Conservation (phyloP, 2,797 vertebrate species). For the Synaphobranchus kaupii region DNA sequence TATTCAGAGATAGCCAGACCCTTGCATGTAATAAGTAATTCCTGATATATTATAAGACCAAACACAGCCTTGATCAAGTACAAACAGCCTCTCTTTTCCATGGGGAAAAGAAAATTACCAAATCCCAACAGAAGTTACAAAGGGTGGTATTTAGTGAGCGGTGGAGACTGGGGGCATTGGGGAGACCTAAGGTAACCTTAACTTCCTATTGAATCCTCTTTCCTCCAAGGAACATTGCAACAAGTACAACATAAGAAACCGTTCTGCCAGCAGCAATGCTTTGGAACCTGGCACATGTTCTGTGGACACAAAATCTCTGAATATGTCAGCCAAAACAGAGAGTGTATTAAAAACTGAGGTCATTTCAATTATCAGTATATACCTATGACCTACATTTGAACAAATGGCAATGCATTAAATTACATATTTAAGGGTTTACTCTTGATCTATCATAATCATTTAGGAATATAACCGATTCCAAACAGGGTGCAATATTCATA, state of each 20-base stretch:
- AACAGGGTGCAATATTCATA: background rate
- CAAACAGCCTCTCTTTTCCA: slow-evolving; percentile 46
- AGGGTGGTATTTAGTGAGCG: slow-evolving; percentile 48
- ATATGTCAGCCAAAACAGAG: slow-evolving; percentile 28
- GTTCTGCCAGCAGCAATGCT: slow-evolving; percentile 45
- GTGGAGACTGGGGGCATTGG: slow-evolving; percentile 31
- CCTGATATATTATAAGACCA: slow-evolving; percentile 42
- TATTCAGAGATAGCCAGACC: slow-evolving; percentile 16
- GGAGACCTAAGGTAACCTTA: slow-evolving; percentile 48
- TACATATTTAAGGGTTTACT: too few species aligned
- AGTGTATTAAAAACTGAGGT: slow-evolving; percentile 22
- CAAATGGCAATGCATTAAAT: slow-evolving; percentile 8
- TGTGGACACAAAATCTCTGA: slow-evolving; percentile 37
- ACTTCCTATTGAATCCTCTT: slow-evolving; percentile 61
- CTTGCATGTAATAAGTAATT: slow-evolving; percentile 42
- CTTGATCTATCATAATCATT: too few species aligned
- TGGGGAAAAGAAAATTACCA: slow-evolving; percentile 29
- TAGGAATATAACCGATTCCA: too few species aligned
- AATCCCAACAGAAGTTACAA: slow-evolving; percentile 46
- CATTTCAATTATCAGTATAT: slow-evolving; percentile 24
- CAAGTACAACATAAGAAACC: slow-evolving; percentile 45
- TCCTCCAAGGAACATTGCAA: slow-evolving; percentile 55
- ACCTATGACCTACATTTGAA: background rate
- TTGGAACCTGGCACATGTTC: slow-evolving; percentile 22
- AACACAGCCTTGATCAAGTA: slow-evolving; percentile 56